A percentile compares a stretch with the other conserved stretches of the same genome.
These are phyloP conservation scores for Octopus bimaculoides DNA, from an alignment of 1,140 invertebrate genomes.

Conservation along the genomic window DNA sequence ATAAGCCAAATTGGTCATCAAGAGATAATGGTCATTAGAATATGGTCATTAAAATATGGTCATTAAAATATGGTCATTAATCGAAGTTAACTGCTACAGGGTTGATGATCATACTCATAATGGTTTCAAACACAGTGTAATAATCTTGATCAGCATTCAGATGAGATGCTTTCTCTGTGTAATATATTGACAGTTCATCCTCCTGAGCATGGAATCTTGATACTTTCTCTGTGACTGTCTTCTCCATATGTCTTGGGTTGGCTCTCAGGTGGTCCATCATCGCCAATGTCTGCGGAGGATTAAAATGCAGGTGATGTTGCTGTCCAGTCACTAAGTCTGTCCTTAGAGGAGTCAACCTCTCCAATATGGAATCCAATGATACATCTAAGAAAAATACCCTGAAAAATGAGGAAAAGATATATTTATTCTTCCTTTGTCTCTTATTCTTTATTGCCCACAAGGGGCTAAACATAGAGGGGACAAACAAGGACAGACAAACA, in stretches of 20 bases:
- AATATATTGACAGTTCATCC: conserved; percentile 53
- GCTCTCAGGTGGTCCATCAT: conserved; percentile 48
- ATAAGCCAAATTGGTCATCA: too few species aligned
- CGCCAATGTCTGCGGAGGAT: conserved; percentile 53
- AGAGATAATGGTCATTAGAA: too few species aligned
- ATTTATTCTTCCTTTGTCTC: too few species aligned
- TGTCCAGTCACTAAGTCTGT: conserved; percentile 56
- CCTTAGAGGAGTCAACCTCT: conserved; percentile 49
- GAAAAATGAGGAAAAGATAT: conserved; percentile 21
- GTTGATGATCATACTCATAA: conserved; percentile 46
- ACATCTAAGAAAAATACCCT: conserved; percentile 58
- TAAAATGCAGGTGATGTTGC: conserved; percentile 55
- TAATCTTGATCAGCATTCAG: conserved; percentile 57
- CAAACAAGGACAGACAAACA: too few species aligned
- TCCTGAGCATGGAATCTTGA: conserved; percentile 46
- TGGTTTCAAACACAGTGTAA: conserved; percentile 58
- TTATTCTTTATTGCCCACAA: too few species aligned
- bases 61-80: too few species aligned
- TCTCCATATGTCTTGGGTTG: conserved; percentile 40
- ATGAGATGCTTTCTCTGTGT: conserved; percentile 46
- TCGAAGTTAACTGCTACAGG: too few species aligned
- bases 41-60: too few species aligned
- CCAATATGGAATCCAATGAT: conserved; percentile 54
- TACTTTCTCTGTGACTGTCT: conserved; percentile 45
- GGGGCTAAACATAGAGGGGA: too few species aligned